Evolutionary conservation across 2,888 invertebrate genomes (phyloP), one percentile per base, ranked within the genome.

Genomic region (Ormyrus nitidulus): DNA sequence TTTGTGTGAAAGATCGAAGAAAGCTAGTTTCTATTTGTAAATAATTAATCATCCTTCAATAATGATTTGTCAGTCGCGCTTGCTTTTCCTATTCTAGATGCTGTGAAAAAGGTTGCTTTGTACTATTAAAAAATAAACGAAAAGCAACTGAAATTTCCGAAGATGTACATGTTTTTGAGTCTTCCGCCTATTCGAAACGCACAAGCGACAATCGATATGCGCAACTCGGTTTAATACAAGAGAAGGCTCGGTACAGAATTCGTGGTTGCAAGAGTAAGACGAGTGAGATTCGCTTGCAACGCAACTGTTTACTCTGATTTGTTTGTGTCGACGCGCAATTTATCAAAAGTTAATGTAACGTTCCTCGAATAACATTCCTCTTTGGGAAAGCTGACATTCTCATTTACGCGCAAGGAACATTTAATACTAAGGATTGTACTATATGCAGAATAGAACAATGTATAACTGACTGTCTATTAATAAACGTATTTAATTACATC

Each of bases 401-500:
- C 70, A 74, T 78, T 71, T 77, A 66, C 58, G 79, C 13, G 11
- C 68, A 79, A 75, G 58, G 61, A 71, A 76, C 46, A 58, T 79
- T 74, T 66, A 70, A 73, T 72, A 34, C 59, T 79, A 81, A 72
- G 70, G 49, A 62, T 66, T 81, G 75, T 78, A 77, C 64, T 72
- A 78, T 81, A 80, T 80, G 73, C 61, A 68, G 19, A 69, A 72
- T 69, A 69, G 70, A 49, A 82, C 69, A 82, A 66, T 81, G 71
- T 78, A 73, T 81, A 81, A 81, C 72, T 82, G 83, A 83, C 84
- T 84, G 84, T 80, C 83, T 83, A 84, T 83, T 84, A 84, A 84
- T 84, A 83, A 84, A 83, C 81, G 70, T 83, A 84, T 84, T 84
- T 84, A 84, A 83, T 79, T 81, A 84, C 79, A 72, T 80, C 13